These are phyloP conservation scores for Callipepla californica DNA, from an alignment of 2,113 vertebrate species.

Conservation along the genomic window DNA sequence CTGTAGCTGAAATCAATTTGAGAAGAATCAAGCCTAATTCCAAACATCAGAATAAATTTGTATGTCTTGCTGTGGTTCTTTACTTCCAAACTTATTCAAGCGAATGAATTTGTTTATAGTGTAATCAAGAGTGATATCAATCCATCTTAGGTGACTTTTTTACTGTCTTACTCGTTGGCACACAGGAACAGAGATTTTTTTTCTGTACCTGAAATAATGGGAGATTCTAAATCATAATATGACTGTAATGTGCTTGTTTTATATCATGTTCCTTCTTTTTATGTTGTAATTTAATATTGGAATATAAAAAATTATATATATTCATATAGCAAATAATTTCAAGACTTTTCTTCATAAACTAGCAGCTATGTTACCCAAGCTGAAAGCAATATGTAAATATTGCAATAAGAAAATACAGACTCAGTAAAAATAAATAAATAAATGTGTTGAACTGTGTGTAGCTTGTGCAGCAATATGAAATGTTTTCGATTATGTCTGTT, in stretches of 20 bases:
- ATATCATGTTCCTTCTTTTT: not conserved
- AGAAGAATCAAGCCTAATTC: not conserved
- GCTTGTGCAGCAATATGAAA: not conserved
- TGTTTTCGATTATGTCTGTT: not conserved
- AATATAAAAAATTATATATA: not conserved
- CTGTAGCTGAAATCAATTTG: not conserved
- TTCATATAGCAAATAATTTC: not conserved
- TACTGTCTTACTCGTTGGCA: not conserved
- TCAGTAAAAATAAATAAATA: not conserved
- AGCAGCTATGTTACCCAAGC: not conserved
- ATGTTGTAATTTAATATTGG: not conserved
- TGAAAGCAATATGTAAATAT: not conserved
- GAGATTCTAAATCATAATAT: not conserved
- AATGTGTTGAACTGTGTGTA: not conserved
- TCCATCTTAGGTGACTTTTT: not conserved
- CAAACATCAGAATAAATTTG: not conserved
- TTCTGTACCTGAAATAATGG: not conserved
- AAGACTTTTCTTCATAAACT: not conserved
- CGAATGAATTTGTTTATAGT: not conserved
- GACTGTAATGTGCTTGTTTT: not conserved
- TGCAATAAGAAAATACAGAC: not conserved
- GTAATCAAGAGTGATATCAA: not conserved
- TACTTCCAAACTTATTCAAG: not conserved
- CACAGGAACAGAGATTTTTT: not conserved
- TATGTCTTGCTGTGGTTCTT: not conserved